Percentiles rank a stretch among this genome's conserved stretches.
Evolutionary conservation across 2,113 vertebrate genomes (phyloP).

Genomic region (Pangasianodon gigas): DNA sequence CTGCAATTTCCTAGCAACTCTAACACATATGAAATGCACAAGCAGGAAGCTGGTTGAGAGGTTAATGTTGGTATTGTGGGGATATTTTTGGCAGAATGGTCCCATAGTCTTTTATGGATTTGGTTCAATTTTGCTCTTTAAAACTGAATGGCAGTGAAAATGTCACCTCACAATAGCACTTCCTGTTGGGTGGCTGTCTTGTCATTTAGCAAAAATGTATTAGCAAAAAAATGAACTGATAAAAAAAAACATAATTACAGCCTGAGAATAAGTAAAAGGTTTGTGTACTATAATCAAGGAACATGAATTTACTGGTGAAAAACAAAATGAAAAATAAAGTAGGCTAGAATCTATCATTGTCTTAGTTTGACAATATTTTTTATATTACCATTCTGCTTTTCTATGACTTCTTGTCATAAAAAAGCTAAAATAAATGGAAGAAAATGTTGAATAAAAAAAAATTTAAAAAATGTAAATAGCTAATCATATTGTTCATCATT

Average conservation of each 20-base stretch:
- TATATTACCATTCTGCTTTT: not conserved
- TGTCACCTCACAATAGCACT: conserved; percentile 71
- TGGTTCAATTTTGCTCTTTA: conserved; percentile 54
- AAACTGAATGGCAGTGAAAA: conserved; percentile 65
- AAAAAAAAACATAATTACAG: not conserved
- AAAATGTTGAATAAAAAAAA: not conserved
- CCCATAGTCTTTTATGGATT: conserved; percentile 57
- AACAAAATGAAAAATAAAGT: not conserved
- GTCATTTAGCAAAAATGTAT: not conserved
- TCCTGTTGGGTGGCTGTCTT: conserved; percentile 56
- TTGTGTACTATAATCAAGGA: not conserved
- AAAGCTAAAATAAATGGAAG: not conserved
- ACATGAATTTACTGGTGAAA: not conserved
- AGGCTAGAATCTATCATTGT: not conserved
- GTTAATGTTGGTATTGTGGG: conserved; percentile 38
- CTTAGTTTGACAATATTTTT: not conserved
- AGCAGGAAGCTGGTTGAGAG: conserved; percentile 31
- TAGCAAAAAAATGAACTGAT: not conserved
- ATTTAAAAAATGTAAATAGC: too few relatives aligned
- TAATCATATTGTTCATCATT: not conserved
- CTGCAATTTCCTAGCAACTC: conserved; percentile 24
- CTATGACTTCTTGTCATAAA: not conserved
- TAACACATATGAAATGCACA: conserved; percentile 14
- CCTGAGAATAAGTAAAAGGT: not conserved
- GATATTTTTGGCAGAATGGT: conserved; percentile 25